Conservation (phyloP, 2,888 invertebrate species). For the Agrotis ipsilon region DNA sequence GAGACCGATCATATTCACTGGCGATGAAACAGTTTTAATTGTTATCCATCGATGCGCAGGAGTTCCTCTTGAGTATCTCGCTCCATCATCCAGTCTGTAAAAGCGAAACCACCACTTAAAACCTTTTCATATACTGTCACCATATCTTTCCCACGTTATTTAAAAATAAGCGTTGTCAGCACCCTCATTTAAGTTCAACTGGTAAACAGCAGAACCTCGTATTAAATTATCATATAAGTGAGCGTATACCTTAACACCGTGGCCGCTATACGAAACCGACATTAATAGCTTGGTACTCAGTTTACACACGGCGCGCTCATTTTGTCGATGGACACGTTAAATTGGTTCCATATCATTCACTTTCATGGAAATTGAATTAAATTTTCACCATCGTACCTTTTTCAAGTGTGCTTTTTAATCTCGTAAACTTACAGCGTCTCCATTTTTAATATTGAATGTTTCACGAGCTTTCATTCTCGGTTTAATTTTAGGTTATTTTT, state of each 20-base stretch:
- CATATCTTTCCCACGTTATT: neutral
- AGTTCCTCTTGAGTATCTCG: too few relatives aligned
- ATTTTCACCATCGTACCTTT: conserved; percentile 40
- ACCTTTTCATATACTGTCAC: neutral
- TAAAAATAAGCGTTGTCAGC: neutral
- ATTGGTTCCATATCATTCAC: conserved; percentile 64
- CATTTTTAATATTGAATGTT: neutral
- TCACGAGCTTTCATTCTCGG: neutral
- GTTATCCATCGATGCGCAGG: too few relatives aligned
- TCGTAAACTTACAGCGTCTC: neutral
- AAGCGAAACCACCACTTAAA: neutral
- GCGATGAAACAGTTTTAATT: too few relatives aligned
- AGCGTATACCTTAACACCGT: conserved; percentile 26
- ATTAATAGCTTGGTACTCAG: conserved; percentile 37
- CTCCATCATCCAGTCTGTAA: too few relatives aligned
- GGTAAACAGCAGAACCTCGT: neutral
- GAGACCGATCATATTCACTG: too few relatives aligned
- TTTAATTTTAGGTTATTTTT: neutral
- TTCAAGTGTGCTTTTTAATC: conserved; percentile 1
- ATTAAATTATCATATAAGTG: conserved; percentile 14
- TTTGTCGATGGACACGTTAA: conserved; percentile 61
- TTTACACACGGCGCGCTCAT: conserved; percentile 51
- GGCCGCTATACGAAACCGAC: conserved; percentile 15
- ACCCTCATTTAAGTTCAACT: too few relatives aligned
- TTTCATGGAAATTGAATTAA: conserved; percentile 62